Base-by-base conservation (phyloP, 2,888 invertebrate genomes). In the Eupithecia centaureata region DNA sequence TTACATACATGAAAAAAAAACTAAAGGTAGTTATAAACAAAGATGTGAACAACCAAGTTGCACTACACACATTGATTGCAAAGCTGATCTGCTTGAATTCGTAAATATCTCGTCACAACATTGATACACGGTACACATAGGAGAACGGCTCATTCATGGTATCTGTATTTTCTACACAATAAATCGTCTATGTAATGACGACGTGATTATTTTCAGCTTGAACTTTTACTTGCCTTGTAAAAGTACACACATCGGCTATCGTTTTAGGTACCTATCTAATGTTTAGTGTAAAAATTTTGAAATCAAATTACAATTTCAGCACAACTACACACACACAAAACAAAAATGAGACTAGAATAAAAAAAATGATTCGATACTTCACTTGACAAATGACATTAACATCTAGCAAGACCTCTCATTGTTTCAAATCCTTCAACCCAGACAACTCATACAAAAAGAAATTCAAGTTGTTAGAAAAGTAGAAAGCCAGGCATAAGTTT, bases 111-210 rank as follows among this genome's bases (percentile, higher is more conserved):
- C 42, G 42, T 22, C 22, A 47, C 47, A 47, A 47, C 47, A 47
- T 47, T 18, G 12, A 22, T 47, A 32, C 27, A 57, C 1, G 28
- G 47, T 38, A 42, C 30, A 59, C 28, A 47, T 62, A 27, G 18
- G 56, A 51, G 57, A 30, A 64, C 61, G 33, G 52, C 57, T 22
- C 33, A 57, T 61, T 57, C 32, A 68, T n/a, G 51, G 51, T 42
- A 42, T 65, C 56, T 15, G 27, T 56, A 54, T 35, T 61, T 56
- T 30, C n/a, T 18, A 57, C 57, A n/a, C 22, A 13, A 5, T 13
- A 12, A 18, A 57, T 18, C 8, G 52, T 52, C 25, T 27, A 5
- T 15, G 52, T 15, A 27, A 18, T 15, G 47, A 47, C 47, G 22
- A 22, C 10, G 22, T 22, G 22, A 10, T 12, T 22, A 22, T 4